These are phyloP conservation scores for Papilio elwesi DNA, from an alignment of 2,888 invertebrate species.

Conservation along the genomic window DNA sequence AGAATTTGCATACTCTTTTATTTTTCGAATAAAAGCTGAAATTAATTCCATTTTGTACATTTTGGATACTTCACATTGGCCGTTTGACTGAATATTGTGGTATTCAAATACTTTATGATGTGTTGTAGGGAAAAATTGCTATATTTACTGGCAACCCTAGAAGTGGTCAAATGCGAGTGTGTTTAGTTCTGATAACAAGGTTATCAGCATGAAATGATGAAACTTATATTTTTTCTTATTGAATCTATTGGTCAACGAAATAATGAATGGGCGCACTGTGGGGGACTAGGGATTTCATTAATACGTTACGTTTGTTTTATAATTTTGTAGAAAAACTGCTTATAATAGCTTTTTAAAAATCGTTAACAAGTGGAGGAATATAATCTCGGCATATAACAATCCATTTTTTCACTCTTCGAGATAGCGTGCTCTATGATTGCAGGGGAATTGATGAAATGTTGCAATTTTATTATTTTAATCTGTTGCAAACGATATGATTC, in stretches of 20 bases:
- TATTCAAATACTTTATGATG: background rate
- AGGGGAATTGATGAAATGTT: background rate
- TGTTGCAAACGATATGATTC: background rate
- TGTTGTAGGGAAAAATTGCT: background rate
- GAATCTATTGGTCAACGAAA: conserved; percentile 17
- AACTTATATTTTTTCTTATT: conserved; percentile 52
- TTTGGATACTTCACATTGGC: too few species aligned
- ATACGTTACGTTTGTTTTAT: too few species aligned
- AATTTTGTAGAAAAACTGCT: too few species aligned
- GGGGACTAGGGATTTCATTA: background rate
- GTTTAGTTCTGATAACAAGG: conserved; percentile 77
- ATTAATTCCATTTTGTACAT: too few species aligned
- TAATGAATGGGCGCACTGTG: background rate
- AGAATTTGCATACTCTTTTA: too few species aligned
- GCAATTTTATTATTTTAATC: background rate
- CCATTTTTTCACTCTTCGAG: background rate
- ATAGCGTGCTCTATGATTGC: background rate
- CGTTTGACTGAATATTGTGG: background rate
- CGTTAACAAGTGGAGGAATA: too few species aligned
- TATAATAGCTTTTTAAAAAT: too few species aligned
- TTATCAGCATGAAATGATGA: conserved; percentile 69
- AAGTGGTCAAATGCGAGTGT: conserved; percentile 61
- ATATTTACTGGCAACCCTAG: conserved; percentile 14
- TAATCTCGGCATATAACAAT: too few species aligned
- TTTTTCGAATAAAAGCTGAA: too few species aligned